Percentiles rank a stretch among this genome's conserved stretches.
Evolutionary conservation across 2,888 invertebrate genomes (phyloP).

Genomic region (Vannuccia rotundouncinata): DNA sequence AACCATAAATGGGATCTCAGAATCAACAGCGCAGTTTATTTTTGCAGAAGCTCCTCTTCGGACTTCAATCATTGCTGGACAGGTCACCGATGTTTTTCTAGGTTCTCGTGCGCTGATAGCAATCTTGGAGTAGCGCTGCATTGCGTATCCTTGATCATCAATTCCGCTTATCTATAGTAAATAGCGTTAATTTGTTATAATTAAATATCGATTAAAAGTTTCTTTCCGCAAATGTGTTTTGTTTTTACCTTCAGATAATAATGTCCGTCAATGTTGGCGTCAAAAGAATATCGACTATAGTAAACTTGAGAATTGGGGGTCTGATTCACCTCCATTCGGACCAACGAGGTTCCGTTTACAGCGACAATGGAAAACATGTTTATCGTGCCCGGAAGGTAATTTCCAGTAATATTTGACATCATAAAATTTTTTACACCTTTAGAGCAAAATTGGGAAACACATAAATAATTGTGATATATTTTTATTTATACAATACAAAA

Average conservation of each 20-base stretch:
- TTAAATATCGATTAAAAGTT: not conserved
- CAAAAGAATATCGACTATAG: conserved; percentile 27
- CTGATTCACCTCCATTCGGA: conserved; percentile 20
- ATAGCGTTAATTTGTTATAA: not conserved
- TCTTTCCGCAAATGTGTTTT: not conserved
- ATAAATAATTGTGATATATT: too few species aligned
- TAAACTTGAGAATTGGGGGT: conserved; percentile 36
- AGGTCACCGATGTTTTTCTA: conserved; percentile 21
- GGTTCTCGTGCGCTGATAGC: conserved; percentile 33
- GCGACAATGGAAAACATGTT: conserved; percentile 25
- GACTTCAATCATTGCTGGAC: conserved; percentile 33
- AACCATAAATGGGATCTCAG: conserved; percentile 33
- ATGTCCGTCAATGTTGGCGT: conserved; percentile 24
- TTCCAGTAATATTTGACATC: conserved; percentile 34
- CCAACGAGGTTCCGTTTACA: conserved; percentile 34
- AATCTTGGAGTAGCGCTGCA: conserved; percentile 37
- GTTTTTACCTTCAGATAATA: conserved; percentile 32
- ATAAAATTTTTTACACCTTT: conserved; percentile 36
- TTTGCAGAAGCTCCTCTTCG: conserved; percentile 8
- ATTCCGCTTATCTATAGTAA: conserved; percentile 28
- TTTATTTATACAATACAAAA: too few species aligned
- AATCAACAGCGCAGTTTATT: conserved; percentile 29
- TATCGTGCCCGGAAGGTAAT: conserved; percentile 23
- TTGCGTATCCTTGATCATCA: conserved; percentile 1
- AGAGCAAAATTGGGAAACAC: not conserved